Percentiles rank a stretch among this genome's conserved stretches.
Conservation (phyloP, 1,140 invertebrate genomes). For the Lepidotrigona ventralis region DNA sequence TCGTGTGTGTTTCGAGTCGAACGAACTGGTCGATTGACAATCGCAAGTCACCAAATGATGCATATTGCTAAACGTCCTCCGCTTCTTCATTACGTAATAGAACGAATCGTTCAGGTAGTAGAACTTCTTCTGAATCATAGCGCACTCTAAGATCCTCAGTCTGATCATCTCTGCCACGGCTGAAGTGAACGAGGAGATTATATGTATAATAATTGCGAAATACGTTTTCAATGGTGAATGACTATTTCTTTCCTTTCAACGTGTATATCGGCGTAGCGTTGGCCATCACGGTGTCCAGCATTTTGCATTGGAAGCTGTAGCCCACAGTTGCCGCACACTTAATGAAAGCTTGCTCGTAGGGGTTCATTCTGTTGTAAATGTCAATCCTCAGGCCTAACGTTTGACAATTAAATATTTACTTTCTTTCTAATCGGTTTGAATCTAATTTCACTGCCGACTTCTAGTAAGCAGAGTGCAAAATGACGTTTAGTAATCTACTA, state of each 20-base stretch:
- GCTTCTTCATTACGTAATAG: slow-evolving; percentile 37
- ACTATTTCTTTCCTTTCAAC: slow-evolving; percentile 73
- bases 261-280: slow-evolving; percentile 72
- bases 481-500: no score
- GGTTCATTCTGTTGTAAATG: slow-evolving; percentile 64
- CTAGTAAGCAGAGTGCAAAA: no score
- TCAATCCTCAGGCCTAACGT: slow-evolving; percentile 42
- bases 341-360: slow-evolving; percentile 82
- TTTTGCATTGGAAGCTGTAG: slow-evolving; percentile 79
- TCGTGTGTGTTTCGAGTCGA: not conserved
- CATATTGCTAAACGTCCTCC: slow-evolving; percentile 68
- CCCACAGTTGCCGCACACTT: slow-evolving; percentile 82
- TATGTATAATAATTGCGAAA: not conserved
- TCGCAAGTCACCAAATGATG: slow-evolving; percentile 59
- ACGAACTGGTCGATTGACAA: slow-evolving; percentile 57
- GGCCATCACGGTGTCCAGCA: slow-evolving; percentile 78
- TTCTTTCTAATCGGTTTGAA: no score
- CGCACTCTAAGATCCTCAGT: slow-evolving; percentile 81
- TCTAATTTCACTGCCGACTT: no score
- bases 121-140: slow-evolving; percentile 74
- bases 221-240: slow-evolving; percentile 16
- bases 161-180: slow-evolving; percentile 80
- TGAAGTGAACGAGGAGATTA: slow-evolving; percentile 51
- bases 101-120: slow-evolving; percentile 35
- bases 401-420: no score